Conservation (phyloP, 2,113 vertebrate species). For the Athene cunicularia region DNA sequence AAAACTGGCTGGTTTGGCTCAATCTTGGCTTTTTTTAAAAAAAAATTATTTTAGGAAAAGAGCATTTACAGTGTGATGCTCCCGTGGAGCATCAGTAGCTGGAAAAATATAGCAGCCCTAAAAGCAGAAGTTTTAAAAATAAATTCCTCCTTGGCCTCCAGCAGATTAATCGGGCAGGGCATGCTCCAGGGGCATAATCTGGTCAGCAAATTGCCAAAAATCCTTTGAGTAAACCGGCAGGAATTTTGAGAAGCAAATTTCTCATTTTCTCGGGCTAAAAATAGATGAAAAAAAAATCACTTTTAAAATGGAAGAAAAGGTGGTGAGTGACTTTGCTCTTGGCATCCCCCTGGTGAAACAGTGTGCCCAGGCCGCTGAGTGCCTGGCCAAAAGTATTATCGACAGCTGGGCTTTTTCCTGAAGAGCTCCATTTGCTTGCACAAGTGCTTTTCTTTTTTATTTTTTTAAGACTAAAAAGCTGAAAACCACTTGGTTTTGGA, state of each 20-base stretch:
- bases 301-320: background rate
- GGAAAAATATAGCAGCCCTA: background rate
- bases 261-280: background rate
- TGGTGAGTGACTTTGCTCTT: background rate
- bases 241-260: background rate
- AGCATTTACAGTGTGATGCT: background rate
- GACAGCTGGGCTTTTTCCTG: background rate
- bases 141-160: background rate
- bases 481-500: rapidly evolving
- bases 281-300: background rate
- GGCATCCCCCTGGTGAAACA: background rate
- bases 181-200: background rate
- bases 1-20: background rate
- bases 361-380: background rate
- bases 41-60: background rate
- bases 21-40: too few species aligned
- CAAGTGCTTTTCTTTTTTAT: background rate
- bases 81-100: background rate
- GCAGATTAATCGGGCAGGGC: background rate
- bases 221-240: background rate
- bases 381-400: rapidly evolving
- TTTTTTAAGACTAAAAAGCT: background rate
- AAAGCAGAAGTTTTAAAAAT: background rate
- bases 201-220: background rate
- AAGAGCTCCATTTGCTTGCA: background rate